Evolutionary conservation across 1,140 invertebrate species (phyloP), one percentile per base, ranked within the genome.

Genomic region (Drosophila orosa): DNA sequence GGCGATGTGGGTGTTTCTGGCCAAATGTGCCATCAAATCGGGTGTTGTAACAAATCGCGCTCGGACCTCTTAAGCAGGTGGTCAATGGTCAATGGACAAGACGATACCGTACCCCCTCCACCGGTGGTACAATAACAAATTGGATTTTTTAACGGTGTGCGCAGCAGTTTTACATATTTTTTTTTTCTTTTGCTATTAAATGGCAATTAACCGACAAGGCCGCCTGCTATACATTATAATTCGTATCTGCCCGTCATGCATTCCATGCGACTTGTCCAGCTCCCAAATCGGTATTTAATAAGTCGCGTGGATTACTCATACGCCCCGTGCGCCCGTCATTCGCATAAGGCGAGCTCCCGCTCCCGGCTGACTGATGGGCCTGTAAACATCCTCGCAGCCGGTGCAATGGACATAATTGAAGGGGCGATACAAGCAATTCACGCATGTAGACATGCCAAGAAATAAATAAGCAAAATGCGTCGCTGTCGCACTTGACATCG

Each of bases 11-110:
- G 79, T 87, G 78, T 87, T 69, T 71, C 55, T 81, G 82, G 78
- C 65, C 83, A 82, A 85, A 86, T 86, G 78, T 82, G 82, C 78
- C 82, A 87, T 83, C 67, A 62, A 87, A 79, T 74, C 29, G 50
- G 25, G 67, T 71, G 68, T 89, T 87, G 83, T 65, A 86, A 86
- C 72, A 73, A 89, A 73, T 59, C 84, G 79, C 62, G 84, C 45
- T 77, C 68, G 22, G 59, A 83, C 50, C 60, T 62, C 67, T 71
- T 71, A 77, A 77, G 58, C 54, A 61, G 74, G 15, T 69, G 63
- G 73, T 37, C 50, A 68, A 61, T 52, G 65, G 52, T 52, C 62
- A 52, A 25, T 56, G 47, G 31, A 37, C 47, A 50, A 48, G 25
- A 29, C 47, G 25, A 17, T n/a, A 12, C 48, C 3, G 48, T 22